Percentiles rank a stretch among this genome's conserved stretches.
Evolutionary conservation across 2,113 vertebrate genomes (phyloP).

Genomic region (Rhipidura dahli): DNA sequence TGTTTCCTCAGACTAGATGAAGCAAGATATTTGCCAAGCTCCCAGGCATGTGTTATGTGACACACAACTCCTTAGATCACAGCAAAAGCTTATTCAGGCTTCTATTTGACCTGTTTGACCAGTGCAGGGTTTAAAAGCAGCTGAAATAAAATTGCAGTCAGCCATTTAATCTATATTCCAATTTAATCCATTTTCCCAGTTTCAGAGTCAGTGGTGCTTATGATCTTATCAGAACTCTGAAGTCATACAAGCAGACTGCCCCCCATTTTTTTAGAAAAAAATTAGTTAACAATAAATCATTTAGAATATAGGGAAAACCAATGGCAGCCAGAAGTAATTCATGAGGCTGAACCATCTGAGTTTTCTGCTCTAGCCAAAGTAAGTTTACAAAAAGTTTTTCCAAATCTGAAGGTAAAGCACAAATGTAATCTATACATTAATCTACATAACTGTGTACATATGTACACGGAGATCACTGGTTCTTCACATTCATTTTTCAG

Average conservation of each 20-base stretch:
- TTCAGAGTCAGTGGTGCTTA: conserved; percentile 18
- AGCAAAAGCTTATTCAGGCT: neutral
- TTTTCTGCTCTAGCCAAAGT: too few species aligned
- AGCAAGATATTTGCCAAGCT: neutral
- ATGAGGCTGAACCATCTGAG: too few species aligned
- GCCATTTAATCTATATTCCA: conserved; percentile 35
- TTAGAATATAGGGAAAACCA: too few species aligned
- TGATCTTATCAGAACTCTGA: conserved; percentile 13
- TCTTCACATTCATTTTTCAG: neutral
- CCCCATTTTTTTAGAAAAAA: neutral
- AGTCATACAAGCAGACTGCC: neutral
- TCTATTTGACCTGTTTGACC: conserved; percentile 19
- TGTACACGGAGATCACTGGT: fast-evolving
- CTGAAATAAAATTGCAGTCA: conserved; percentile 39
- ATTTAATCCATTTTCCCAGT: conserved; percentile 35
- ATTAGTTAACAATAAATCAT: neutral
- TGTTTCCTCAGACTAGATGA: neutral
- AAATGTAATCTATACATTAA: neutral
- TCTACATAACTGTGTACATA: too few species aligned
- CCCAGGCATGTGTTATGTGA: neutral
- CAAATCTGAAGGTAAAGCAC: neutral
- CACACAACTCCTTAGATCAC: neutral
- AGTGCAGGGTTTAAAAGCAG: neutral
- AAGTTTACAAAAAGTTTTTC: neutral
- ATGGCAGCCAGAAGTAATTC: too few species aligned